A percentile compares a stretch with the other conserved stretches of the same genome.
These are phyloP conservation scores for Rhizoglyphus robini DNA, from an alignment of 1,140 invertebrate genomes.

Conservation along the genomic window DNA sequence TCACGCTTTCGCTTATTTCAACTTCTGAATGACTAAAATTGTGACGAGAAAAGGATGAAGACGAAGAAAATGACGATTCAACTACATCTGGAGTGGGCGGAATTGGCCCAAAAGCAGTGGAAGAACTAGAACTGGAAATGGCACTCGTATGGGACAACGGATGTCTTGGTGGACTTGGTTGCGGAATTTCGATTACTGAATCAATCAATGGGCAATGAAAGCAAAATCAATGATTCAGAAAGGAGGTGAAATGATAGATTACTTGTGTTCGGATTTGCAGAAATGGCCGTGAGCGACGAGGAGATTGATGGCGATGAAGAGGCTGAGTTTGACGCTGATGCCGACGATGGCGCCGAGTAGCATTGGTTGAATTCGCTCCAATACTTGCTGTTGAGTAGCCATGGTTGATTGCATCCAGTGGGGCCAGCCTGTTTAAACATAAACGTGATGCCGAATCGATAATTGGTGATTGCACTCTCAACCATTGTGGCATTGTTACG, in stretches of 20 bases:
- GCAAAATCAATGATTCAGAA: neutral
- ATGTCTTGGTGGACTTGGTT: neutral
- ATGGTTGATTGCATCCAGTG: slow-evolving; percentile 14
- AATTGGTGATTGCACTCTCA: neutral
- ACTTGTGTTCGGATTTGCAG: slow-evolving; percentile 6
- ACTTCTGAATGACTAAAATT: neutral
- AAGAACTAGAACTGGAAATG: neutral
- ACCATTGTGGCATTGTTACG: neutral
- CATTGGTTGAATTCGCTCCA: slow-evolving; percentile 21
- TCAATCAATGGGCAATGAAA: neutral
- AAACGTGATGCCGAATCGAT: neutral
- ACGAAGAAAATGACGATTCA: neutral
- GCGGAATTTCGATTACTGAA: slow-evolving; percentile 3
- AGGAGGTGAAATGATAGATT: neutral
- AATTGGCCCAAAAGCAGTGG: neutral
- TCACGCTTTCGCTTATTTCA: neutral
- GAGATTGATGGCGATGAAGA: neutral
- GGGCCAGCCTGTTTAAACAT: slow-evolving; percentile 8
- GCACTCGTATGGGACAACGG: neutral
- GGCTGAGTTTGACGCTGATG: neutral
- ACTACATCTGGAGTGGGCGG: too few relatives aligned
- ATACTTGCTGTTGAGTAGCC: slow-evolving; percentile 21
- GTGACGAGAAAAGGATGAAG: slow-evolving; percentile 3
- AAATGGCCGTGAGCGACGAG: neutral
- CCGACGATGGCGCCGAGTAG: neutral